A percentile compares a stretch with the other conserved stretches of the same genome.
These are phyloP conservation scores for Macropus fuliginosus DNA, from an alignment of 2,797 vertebrate genomes.

Conservation along the genomic window DNA sequence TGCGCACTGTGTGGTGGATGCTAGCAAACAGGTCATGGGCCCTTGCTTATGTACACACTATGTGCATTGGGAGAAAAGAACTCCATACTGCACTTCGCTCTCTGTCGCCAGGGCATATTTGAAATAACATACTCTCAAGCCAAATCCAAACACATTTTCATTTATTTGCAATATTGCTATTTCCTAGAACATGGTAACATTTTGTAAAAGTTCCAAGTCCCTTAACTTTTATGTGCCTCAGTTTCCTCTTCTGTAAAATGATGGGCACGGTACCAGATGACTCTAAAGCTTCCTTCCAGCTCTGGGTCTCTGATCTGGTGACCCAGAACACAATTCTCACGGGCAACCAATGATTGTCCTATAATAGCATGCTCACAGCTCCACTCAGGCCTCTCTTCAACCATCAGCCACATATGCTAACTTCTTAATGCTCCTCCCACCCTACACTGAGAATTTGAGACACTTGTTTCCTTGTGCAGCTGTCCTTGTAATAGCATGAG, in stretches of 20 bases:
- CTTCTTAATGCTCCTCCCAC: neutral
- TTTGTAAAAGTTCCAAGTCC: neutral
- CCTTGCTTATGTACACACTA: neutral
- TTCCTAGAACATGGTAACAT: neutral
- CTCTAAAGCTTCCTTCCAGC: neutral
- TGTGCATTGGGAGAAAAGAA: neutral
- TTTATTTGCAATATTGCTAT: neutral
- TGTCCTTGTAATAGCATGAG: neutral
- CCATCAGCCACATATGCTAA: neutral
- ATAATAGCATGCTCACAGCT: neutral
- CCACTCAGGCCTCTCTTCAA: neutral
- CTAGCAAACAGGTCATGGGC: neutral
- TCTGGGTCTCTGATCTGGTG: neutral
- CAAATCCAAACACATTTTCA: neutral
- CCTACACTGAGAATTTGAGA: neutral
- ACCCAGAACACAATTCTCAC: neutral
- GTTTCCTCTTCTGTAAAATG: neutral
- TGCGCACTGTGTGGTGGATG: neutral
- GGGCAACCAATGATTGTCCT: neutral
- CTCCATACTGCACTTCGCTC: neutral
- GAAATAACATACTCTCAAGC: neutral
- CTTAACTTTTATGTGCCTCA: neutral
- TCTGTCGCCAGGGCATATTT: neutral
- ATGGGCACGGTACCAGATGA: neutral
- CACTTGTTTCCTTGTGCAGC: neutral